A percentile compares a stretch with the other conserved stretches of the same genome.
Evolutionary conservation across 2,113 vertebrate species (phyloP).

Genomic region (Laticauda laticaudata): DNA sequence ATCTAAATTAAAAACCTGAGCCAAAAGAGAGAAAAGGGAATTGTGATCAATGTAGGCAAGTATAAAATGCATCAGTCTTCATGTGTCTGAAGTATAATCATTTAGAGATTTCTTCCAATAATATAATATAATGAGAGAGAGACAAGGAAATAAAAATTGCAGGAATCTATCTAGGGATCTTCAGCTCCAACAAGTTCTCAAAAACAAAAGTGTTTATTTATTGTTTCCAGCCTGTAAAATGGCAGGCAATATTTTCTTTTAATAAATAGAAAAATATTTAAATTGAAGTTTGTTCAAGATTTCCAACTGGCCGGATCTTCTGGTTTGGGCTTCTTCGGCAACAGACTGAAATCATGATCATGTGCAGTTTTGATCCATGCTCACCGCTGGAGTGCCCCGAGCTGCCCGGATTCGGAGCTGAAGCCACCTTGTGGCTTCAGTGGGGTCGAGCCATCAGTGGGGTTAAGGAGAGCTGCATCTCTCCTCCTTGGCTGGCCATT

Average conservation of each 20-base stretch:
- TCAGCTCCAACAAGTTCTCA: conserved; percentile 47
- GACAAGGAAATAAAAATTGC: conserved; percentile 45
- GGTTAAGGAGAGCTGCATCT: too few relatives aligned
- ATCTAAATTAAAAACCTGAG: conserved; percentile 58
- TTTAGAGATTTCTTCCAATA: conserved; percentile 51
- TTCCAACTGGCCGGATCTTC: neutral
- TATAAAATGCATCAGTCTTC: conserved; percentile 36
- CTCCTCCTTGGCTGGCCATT: too few relatives aligned
- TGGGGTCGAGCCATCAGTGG: too few relatives aligned
- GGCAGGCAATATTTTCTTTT: neutral
- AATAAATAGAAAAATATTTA: neutral
- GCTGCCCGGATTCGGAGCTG: too few relatives aligned
- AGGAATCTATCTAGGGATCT: conserved; percentile 49
- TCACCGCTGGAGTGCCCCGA: too few relatives aligned
- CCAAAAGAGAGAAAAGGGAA: conserved; percentile 1
- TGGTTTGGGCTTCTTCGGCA: too few relatives aligned
- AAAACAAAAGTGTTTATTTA: conserved; percentile 36
- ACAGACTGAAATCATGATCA: too few relatives aligned
- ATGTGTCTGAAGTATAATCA: conserved; percentile 40
- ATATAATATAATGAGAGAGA: conserved; percentile 51
- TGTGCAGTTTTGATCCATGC: too few relatives aligned
- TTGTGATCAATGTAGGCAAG: conserved; percentile 34
- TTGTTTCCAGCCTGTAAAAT: neutral
- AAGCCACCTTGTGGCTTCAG: too few relatives aligned
- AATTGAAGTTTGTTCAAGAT: neutral